Evolutionary conservation across 2,113 vertebrate species (phyloP), one percentile per base, ranked within the genome.

Genomic region (Leucoraja erinaceus): DNA sequence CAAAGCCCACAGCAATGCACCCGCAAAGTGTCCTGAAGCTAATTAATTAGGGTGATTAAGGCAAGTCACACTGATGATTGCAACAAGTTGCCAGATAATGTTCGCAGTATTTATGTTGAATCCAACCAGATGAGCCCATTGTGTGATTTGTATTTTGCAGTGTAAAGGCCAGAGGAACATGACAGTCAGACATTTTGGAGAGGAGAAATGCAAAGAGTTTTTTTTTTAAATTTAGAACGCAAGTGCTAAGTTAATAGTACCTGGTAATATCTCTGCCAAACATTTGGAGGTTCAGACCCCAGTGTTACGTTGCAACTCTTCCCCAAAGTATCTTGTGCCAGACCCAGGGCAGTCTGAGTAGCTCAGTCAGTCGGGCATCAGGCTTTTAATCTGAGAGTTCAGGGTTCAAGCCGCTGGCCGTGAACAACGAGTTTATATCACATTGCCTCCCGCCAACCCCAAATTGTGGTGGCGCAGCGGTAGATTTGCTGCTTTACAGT

Each of bases 281-380:
- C 83, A 88, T 14, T 31, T 31, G 4, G 59, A 63, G 59, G 59
- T 63, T 63, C 28, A 61, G 47, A 56, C 20, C 47, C 79, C 2
- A 83, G 20, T 83, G 59, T 88, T n/a, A 88, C 59, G 7, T 18
- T 63, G 83, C 83, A 88, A 28, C n/a, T 31, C n/a, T 88, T 88
- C 83, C 83, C 63, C 2, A 88, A 63, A 63, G 59, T 12, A 14
- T 88, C 28, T 88, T 88, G 56, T 88, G 56, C 83, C 83, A 88
- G 31, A 86, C 5, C 4, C 56, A 47, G 38, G 38, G 38, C 38
- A 47, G 38, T 47, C 38, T 47, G 38, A 47, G 38, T 47, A 47
- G 38, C 38, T 47, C 38, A 47, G 38, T 47, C 38, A 47, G 38
- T 47, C 38, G 38, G 38, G 38, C 38, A 47, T 47, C 3, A 1